Base-by-base conservation (phyloP, 2,888 invertebrate genomes). In the Belgica antarctica region DNA sequence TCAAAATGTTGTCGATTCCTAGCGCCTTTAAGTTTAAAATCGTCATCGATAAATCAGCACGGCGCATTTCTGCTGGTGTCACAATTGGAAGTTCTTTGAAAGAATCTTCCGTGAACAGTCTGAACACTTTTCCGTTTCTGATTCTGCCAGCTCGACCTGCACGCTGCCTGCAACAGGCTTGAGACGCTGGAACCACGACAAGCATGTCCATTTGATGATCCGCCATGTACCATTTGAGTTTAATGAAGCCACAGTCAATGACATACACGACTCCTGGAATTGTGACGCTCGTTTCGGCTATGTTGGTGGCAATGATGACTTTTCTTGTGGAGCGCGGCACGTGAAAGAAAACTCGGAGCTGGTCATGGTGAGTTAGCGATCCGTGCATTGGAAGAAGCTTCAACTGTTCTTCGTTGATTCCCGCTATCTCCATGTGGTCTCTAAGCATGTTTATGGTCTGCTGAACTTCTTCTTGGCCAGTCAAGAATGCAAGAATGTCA, bases 211-310 rank as follows among this genome's bases (percentile, higher is more conserved):
- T 90, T 12, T 91, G 90, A 8, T 92, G 87, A 1, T 88, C 84
- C 0, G 90, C 86, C 75, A 94, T 92, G 77, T 90, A 96, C 84
- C 92, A 95, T 19, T 92, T 89, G 74, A 96, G 79, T 82, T 97
- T 98, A 63, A 96, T 94, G 81, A 95, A 99, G 1, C 98, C 98
- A 78, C 94, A 87, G 79, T 99, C 99, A 70, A 98, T 87, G 68
- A 97, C 96, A 79, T 94, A 95, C 28, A 89, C 89, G 72, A 99
- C 88, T 24, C 96, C 96, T 2, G 91, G 89, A 75, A 98, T 95
- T 0, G 98, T 98, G 17, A 98, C 87, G 1, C 96, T 96, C 0
- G 98, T 94, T 80, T 99, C 98, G 0, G 98, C 97, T 68, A 99
- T 92, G 77, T 98, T 98, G 0, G 97, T 98, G 0, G 97, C 92